Base-by-base conservation (phyloP, 2,888 invertebrate species). In the Nyleta sp. region DNA sequence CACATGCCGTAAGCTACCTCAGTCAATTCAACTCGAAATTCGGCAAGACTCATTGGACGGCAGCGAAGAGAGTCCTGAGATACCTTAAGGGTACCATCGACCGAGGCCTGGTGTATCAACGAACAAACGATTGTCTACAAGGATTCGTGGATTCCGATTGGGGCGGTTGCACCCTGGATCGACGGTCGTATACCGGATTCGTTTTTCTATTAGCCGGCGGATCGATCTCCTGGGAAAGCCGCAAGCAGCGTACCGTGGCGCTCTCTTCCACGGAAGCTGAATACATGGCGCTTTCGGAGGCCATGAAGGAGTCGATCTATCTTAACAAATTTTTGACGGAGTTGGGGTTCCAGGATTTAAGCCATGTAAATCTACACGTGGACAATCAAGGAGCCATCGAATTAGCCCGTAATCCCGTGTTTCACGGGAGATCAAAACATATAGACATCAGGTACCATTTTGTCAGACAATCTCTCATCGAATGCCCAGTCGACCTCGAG, bases 1-100 rank as follows among this genome's bases (percentile, higher is more conserved):
- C 80, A n/a, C 81, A 57, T 70, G 70, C 84, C 2, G 80, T 82
- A 0, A 60, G 53, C 31, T 59, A 57, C 8, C 48, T 85, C 8
- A 65, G 83, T 4, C 80, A 81, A 52, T 84, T 79, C 28, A 64
- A 67, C 8, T 22, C 46, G n/a, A 24, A 17, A 8, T 31, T 17
- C 15, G 28, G 22, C 17, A 31, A 31, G 2, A 8, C 28, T 8
- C 50, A 31, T 7, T 46, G 46, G 46, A 22, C 24, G n/a, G 22
- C 46, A n/a, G 46, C 24, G 2, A 46, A 22, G 13, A 22, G 46
- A 24, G 46, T 46, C 3, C 24, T 46, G 11, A 2, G 46, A n/a
- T 46, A 46, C 24, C 46, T 46, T 4, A 46, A 46, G 13, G 24
- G 46, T n/a, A 24, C 46, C 3, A 46, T 46, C 11, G n/a, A 22